These are phyloP conservation scores for Plecotus auritus DNA, from an alignment of 2,113 vertebrate species.

Conservation along the genomic window DNA sequence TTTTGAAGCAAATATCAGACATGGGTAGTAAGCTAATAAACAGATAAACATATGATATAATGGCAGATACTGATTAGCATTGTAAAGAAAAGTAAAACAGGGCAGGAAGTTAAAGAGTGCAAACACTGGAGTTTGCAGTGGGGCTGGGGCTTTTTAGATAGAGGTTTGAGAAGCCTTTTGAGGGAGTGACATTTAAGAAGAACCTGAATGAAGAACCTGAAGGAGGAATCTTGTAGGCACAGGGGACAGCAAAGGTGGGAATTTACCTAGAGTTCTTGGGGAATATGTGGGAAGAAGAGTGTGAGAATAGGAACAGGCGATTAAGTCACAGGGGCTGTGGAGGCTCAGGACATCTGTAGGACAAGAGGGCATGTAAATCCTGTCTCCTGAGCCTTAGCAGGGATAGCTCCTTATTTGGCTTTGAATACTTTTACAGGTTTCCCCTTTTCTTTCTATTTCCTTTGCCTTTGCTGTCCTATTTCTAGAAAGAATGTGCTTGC, in stretches of 20 bases:
- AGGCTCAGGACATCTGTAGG: background rate
- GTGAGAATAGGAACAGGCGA: background rate
- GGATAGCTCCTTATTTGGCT: background rate
- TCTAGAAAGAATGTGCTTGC: conserved; percentile 51
- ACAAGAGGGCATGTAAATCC: background rate
- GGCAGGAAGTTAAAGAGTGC: background rate
- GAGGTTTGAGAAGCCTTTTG: background rate
- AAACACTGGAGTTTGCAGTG: no score
- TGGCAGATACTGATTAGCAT: background rate
- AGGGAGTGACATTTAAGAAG: background rate
- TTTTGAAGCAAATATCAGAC: conserved; percentile 9
- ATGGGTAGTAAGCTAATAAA: background rate
- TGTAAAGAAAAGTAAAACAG: background rate
- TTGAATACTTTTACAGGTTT: background rate
- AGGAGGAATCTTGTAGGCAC: background rate
- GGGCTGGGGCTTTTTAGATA: background rate
- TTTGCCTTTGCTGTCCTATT: conserved; percentile 32
- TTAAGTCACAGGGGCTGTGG: background rate
- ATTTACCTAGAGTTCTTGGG: background rate
- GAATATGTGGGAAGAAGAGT: background rate
- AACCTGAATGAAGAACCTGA: background rate
- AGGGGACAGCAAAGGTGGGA: background rate
- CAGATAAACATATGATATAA: background rate
- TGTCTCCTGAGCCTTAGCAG: background rate
- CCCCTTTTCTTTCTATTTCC: background rate